Conservation (phyloP, 2,113 vertebrate species). For the Hyla sarda region DNA sequence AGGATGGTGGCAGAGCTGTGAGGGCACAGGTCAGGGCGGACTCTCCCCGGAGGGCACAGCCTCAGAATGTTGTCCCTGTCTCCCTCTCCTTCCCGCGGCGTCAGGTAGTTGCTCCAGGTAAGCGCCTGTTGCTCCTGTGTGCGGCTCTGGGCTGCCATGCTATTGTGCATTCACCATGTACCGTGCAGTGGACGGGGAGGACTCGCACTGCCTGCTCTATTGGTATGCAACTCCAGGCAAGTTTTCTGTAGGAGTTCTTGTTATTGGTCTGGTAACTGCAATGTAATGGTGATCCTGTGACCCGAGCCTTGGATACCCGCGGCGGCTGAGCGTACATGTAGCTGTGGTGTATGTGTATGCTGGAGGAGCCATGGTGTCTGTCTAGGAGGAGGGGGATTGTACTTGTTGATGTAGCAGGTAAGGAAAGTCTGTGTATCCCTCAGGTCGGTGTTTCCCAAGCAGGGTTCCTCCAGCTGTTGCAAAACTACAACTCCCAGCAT, state of each 20-base stretch:
- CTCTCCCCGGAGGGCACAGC: background rate
- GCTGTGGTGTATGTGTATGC: background rate
- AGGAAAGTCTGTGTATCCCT: background rate
- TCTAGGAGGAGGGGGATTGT: background rate
- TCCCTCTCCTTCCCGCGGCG: conserved; percentile 38
- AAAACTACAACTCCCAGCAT: too few species aligned
- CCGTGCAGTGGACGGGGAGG: background rate
- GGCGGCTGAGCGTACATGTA: background rate
- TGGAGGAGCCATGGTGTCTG: background rate
- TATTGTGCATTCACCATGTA: background rate
- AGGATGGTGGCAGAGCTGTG: conserved; percentile 12
- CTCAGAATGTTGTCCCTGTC: conserved; percentile 52
- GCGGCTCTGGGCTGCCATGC: conserved; percentile 9
- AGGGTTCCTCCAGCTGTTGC: too few species aligned
- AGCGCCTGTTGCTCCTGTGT: conserved; percentile 53
- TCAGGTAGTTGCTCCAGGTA: conserved; percentile 58
- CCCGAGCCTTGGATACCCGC: background rate
- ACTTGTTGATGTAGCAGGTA: background rate
- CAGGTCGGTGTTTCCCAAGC: too few species aligned
- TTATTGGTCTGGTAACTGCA: background rate
- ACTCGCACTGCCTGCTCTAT: background rate
- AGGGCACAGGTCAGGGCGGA: background rate
- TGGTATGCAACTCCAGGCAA: conserved; percentile 38
- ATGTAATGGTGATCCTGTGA: background rate
- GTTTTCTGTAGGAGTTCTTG: conserved; percentile 20